Evolutionary conservation across 2,888 invertebrate genomes (phyloP), one percentile per base, ranked within the genome.

Genomic region (Chydorus sphaericus): DNA sequence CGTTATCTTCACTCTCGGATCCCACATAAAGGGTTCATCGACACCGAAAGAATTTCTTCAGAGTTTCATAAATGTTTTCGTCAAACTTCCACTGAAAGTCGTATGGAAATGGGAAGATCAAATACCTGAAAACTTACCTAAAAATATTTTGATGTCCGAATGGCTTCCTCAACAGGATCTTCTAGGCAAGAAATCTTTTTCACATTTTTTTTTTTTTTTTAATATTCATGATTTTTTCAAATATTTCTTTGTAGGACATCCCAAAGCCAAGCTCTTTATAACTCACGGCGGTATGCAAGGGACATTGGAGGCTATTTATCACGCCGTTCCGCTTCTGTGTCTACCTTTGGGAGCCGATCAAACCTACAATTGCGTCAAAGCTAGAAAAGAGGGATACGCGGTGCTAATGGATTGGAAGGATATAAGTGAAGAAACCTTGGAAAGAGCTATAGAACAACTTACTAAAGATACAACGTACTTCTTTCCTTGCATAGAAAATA

Each of bases 1-100:
- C 10, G 20, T 87, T 33, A 33, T 33, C 14, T 33, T 33, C 14
- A 33, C 33, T 8, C 33, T 33, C 33, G 33, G 33, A 10, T 33
- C 33, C 33, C 14, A 10, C 14, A 14, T 33, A 10, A 10, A 8
- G 8, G 33, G 8, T 33, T 33, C 33, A 33, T 33, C 33, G 8
- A 33, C 14, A 14, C 33, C 33, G 14, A 33, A 33, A 33, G 33
- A 33, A 33, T 33, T 33, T 10, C 8, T 33, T 33, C 8, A 33
- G 8, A 33, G 8, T 8, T 33, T 33, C 33, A 8, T 33, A 8
- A 8, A 14, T 33, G 33, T 33, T 14, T 33, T 33, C 8, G 8
- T 14, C 8, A 8, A 33, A 33, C 8, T 33, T 10, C 33, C 33
- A 33, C 33, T 10, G 14, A 33, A 14, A 33, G 33, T 33, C 8